Evolutionary conservation across 2,888 invertebrate species (phyloP), one percentile per base, ranked within the genome.

Genomic region (Flexamia atlantica): DNA sequence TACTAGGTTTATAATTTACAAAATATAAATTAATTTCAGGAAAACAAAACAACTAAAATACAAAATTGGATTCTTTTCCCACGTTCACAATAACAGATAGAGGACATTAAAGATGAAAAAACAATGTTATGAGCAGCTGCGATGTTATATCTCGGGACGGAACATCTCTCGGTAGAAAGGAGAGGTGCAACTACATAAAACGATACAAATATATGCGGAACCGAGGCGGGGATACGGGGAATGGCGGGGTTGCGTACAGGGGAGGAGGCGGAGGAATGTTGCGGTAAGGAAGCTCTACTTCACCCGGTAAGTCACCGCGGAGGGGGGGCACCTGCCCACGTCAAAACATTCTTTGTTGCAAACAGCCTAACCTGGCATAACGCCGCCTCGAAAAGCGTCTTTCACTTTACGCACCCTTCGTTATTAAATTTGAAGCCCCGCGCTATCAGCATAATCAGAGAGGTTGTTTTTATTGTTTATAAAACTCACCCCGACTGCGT

Each of bases 391-490:
- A 3, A 70, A 36, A 36, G 23, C 9, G n/a, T 40, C 42, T 76
- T 79, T 23, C 17, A 76, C 50, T 76, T 79, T 79, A 79, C 57
- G 57, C 79, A 57, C 23, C 23, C 25, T 46, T 17, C 40, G 32
- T 72, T 72, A 72, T 72, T 76, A 76, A 28, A 76, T 76, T 76
- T 76, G 9, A 25, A 70, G 20, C 40, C 30, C 17, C 68, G 60
- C 25, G n/a, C 20, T 20, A 23, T 32, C 40, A 1, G 40, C 70
- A 40, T 70, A 70, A 70, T 23, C 36, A 70, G 40, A 70, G 40
- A 20, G 36, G 40, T 32, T 68, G 68, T 68, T 68, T 70, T 70
- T 32, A 28, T 30, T 68, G 68, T 17, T 32, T 28, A 28, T 68
- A 32, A 32, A 25, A 20, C 53, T 53, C 5, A 1, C 5, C 60